Evolutionary conservation across 2,797 vertebrate species (phyloP).

Genomic region (Lithobates sylvaticus): DNA sequence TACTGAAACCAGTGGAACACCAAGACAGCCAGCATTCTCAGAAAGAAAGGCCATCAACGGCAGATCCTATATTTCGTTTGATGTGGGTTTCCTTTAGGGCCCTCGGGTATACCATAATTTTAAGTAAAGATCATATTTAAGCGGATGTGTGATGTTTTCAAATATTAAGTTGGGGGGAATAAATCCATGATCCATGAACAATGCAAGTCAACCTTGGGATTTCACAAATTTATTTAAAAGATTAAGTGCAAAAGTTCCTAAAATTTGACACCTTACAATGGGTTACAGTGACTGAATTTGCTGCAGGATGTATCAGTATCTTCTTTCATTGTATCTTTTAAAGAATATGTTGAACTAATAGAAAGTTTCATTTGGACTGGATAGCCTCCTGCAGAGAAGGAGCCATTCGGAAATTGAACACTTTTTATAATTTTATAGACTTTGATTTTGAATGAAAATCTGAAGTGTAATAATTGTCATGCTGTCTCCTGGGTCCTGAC

Average conservation of each 20-base stretch:
- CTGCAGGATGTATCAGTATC: background rate
- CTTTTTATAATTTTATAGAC: conserved; percentile 37
- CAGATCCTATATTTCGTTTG: no score
- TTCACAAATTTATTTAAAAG: no score
- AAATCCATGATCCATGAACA: no score
- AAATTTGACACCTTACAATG: conserved; percentile 1
- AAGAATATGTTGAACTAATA: conserved; percentile 26
- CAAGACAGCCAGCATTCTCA: no score
- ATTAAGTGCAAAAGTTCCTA: background rate
- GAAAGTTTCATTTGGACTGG: conserved; percentile 14
- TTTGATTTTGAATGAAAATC: conserved; percentile 55
- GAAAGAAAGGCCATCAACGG: no score
- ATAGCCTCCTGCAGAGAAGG: conserved; percentile 10
- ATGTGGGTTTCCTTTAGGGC: no score
- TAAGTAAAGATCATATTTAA: no score
- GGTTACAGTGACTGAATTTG: background rate
- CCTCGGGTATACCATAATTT: no score
- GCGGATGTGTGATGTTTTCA: no score
- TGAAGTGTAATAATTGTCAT: conserved; percentile 50
- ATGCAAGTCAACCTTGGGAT: no score
- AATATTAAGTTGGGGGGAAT: no score
- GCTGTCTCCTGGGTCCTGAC: conserved; percentile 38
- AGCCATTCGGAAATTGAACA: conserved; percentile 7
- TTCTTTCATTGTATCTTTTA: conserved; percentile 1
- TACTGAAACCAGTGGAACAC: no score